Evolutionary conservation across 2,113 vertebrate genomes (phyloP), one percentile per base, ranked within the genome.

Genomic region (Apaloderma vittatum): DNA sequence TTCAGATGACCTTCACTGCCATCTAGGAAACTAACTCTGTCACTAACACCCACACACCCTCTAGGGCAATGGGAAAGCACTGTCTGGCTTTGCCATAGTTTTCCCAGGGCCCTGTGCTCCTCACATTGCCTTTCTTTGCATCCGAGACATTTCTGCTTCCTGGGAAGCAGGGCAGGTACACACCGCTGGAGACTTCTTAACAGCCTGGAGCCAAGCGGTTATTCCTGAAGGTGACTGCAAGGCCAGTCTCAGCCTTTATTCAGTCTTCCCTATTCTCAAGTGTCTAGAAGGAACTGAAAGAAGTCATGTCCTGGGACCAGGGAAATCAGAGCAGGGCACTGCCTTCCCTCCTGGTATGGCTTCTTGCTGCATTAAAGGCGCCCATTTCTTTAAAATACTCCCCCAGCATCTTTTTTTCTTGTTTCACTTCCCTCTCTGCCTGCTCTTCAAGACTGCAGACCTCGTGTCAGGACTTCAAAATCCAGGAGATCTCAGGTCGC

Each of bases 241-340:
- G 46, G 13, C 24, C 20, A 24, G 19, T 4, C 5, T 3, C 46
- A 86, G 34, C 32, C 55, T 21, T 12, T 37, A 7, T 20, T n/a
- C 2, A 0, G 24, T 27, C 65, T 88, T 92, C 86, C 57, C 27
- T 78, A 11, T 92, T 91, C 86, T 86, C 5, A 6, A 88, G 13
- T 5, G 32, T 90, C 90, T 90, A 37, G 90, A 48, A 54, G 94
- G 95, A 96, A 97, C 57, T 5, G 79, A 88, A 96, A 97, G 65
- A 84, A 57, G 21, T 32, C 27, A 1, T 2, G 40, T 75, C 74
- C 58, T 58, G 15, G 85, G 24, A 90, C n/a, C n/a, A 27, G 61
- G 61, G 78, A 59, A 92, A 94, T 86, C 65, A 49, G 73, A 81
- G 76, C 68, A 57, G 27, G 40, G n/a, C 68, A 55, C 72, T 86